Base-by-base conservation (phyloP, 2,797 vertebrate genomes). In the Pipistrellus pipistrellus region DNA sequence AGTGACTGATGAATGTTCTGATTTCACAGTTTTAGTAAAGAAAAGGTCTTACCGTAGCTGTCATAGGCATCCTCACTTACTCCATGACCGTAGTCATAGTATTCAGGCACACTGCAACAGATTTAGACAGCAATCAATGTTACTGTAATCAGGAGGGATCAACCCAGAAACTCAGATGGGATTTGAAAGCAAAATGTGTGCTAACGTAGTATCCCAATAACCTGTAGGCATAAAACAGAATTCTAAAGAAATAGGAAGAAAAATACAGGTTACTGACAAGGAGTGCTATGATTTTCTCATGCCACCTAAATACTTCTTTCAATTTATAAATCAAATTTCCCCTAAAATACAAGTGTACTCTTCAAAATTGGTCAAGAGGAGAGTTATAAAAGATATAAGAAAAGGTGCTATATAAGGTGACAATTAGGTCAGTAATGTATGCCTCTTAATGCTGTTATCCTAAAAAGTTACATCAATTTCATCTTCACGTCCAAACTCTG, bases 71-170 rank as follows among this genome's bases (percentile, higher is more conserved):
- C 99, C 95, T 99, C 99, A 71, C 97, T 99, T 97, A 98, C 98
- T 97, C 99, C 98, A 1, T 99, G 99, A 98, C 99, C 98, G 1
- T 99, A 99, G 97, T 99, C 99, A 93, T 99, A 99, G 98, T 99
- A 99, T 95, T 99, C 99, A 97, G 99, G 99, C 98, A 99, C 98
- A 93, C 99, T 99, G 98, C 89, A 99, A 98, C 68, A 97, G 96
- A 98, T 96, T 92, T 90, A 98, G 95, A 98, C 46, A 98, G 94
- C 48, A 96, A 84, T 97, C 90, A 97, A 89, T 77, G 96, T 97
- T 97, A 98, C 81, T 94, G 85, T 48, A 94, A 95, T 57, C 35
- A 84, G 14, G 83, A 73, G 41, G 44, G 96, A 94, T 44, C 93
- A 94, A 95, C 35, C 71, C 66, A 94, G 94, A 98, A 96, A 85